Evolutionary conservation across 2,888 invertebrate species (phyloP), one percentile per base, ranked within the genome.

Genomic region (Pasiphila rectangulata): DNA sequence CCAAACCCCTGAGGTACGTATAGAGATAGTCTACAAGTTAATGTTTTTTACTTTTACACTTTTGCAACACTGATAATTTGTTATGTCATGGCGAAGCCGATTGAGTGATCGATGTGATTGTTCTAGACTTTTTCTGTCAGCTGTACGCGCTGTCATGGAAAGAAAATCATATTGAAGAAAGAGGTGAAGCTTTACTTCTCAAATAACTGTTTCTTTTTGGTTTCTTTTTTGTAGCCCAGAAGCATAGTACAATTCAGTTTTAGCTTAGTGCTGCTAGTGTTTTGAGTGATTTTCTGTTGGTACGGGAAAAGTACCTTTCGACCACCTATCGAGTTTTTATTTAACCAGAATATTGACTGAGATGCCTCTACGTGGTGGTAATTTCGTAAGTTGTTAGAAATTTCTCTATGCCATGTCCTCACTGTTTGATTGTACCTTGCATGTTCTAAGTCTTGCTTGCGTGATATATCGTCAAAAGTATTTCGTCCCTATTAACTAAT

Each of bases 361-460:
- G 75, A 88, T 88, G 87, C 85, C 87, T 72, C 69, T 87, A 56
- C 75, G 81, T 69, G 79, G 84, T 71, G 75, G 68, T 64, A 79
- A 68, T 76, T 86, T 87, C 64, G 87, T 88, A 75, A 87, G 87
- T 72, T 52, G 41, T 50, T 56, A 67, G 16, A 10, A 17, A 57
- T 63, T 68, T 53, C 54, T 56, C 58, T 59, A 61, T 66, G 17
- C 62, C 58, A 61, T 62, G 54, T 54, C 55, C 56, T 60, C 45
- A 61, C 38, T 63, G 54, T 63, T 30, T 30, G 17, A 5, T 17
- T 51, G 44, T 61, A 43, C 56, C 44, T 45, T 64, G 72, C 69
- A 70, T 64, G 69, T 54, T 61, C 47, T 48, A 69, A 68, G 67
- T 64, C 41, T 62, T 38, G 57, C 51, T 54, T 48, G 44, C 27